phyloP scores from a whole-genome alignment of 1,140 invertebrate species.

The Drosophila equinoxialis region DNA sequence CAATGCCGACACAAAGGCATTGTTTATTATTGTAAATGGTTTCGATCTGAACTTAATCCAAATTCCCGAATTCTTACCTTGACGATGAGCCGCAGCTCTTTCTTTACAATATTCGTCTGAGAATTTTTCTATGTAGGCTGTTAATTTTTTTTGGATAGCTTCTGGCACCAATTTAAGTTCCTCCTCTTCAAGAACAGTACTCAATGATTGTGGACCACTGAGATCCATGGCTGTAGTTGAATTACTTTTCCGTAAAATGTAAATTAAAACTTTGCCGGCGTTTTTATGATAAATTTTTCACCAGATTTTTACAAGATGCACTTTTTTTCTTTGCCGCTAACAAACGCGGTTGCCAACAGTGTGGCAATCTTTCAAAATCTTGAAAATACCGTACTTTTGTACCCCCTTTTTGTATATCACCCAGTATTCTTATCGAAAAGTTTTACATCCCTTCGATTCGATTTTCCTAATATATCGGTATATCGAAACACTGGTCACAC shows the following conservation, averaged over 20 bases:
- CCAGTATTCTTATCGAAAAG: no score
- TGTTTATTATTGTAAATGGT: no score
- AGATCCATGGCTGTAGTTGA: constrained; percentile 59
- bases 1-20: no score
- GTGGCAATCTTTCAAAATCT: neutral
- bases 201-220: constrained; percentile 62
- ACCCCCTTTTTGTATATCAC: no score
- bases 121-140: constrained; percentile 81
- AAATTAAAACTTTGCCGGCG: constrained; percentile 2
- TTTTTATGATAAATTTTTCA: constrained; percentile 7
- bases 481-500: no score
- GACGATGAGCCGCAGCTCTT: constrained; percentile 39
- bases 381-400: neutral
- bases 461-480: no score
- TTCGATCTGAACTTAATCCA: no score
- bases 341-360: neutral
- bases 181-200: constrained; percentile 58
- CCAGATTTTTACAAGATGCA: neutral
- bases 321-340: neutral
- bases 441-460: no score
- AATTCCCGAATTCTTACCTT: constrained; percentile 39
- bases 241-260: neutral
- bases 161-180: constrained; percentile 70
- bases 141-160: constrained; percentile 84
- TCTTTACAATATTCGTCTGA: constrained; percentile 58